Conservation (phyloP, 2,113 vertebrate species). For the Gobio gobio region DNA sequence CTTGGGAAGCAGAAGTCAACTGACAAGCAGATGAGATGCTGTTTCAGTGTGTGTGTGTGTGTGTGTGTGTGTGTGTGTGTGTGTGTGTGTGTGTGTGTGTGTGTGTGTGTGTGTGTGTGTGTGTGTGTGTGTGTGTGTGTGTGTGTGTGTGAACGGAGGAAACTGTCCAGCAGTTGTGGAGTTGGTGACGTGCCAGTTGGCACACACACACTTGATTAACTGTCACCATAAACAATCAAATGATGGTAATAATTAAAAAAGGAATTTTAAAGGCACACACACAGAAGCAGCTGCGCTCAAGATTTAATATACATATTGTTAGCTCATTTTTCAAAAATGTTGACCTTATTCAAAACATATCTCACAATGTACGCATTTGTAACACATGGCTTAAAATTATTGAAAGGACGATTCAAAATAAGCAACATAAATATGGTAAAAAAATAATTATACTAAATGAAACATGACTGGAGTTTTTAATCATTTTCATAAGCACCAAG, state of each 20-base stretch:
- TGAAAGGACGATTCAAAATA: background rate
- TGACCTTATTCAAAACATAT: background rate
- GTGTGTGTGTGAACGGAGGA: no score
- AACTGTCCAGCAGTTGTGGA: conserved; percentile 37
- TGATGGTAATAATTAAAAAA: conserved; percentile 73
- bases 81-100: no score
- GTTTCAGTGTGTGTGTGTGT: conserved; percentile 14
- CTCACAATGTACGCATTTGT: background rate
- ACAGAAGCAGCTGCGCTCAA: background rate
- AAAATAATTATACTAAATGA: background rate
- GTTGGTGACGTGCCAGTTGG: conserved; percentile 69
- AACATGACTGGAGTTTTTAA: no score
- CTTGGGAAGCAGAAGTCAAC: conserved; percentile 20
- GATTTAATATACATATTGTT: background rate
- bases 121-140: no score
- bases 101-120: no score
- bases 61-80: conserved; percentile 16
- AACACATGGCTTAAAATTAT: background rate
- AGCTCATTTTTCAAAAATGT: background rate
- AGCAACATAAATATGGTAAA: background rate
- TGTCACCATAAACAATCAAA: conserved; percentile 75
- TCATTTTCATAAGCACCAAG: background rate
- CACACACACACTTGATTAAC: conserved; percentile 71
- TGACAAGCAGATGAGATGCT: conserved; percentile 27
- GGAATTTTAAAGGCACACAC: conserved; percentile 59